Percentiles rank a stretch among this genome's conserved stretches.
phyloP scores from a whole-genome alignment of 1,140 invertebrate species.

The Drosophila saltans region DNA sequence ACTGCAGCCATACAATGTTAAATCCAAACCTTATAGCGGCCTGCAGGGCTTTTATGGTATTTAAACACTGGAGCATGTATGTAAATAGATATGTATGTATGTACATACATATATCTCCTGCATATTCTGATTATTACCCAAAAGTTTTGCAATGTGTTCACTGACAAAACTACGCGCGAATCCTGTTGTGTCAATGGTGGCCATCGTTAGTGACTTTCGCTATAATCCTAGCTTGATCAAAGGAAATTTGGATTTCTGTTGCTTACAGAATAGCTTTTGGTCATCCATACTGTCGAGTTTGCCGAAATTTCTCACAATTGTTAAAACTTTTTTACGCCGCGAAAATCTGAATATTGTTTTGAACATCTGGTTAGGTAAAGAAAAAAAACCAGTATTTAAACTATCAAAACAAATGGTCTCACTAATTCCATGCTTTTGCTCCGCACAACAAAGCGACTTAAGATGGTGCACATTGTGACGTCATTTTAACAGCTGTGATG shows the following conservation, averaged over 20 bases:
- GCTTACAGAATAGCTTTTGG: not conserved
- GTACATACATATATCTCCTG: not conserved
- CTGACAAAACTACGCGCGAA: not conserved
- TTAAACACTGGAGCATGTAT: not conserved
- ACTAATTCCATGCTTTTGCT: not conserved
- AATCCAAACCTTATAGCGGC: too few species aligned
- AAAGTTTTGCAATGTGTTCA: not conserved
- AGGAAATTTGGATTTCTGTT: not conserved
- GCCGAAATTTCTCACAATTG: not conserved
- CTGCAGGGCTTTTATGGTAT: not conserved
- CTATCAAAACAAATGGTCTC: not conserved
- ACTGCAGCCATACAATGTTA: too few species aligned
- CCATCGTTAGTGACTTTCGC: not conserved
- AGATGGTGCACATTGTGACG: not conserved
- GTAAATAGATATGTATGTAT: not conserved
- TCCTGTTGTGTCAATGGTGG: constrained; percentile 3
- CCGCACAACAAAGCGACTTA: not conserved
- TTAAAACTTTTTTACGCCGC: not conserved
- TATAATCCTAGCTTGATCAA: not conserved
- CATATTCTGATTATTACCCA: not conserved
- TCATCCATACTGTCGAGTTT: not conserved
- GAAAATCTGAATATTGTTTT: not conserved
- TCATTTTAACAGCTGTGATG: not conserved
- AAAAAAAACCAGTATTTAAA: not conserved
- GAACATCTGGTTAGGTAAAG: not conserved